A percentile compares a stretch with the other conserved stretches of the same genome.
Evolutionary conservation across 1,140 invertebrate genomes (phyloP).

Genomic region (Lordiphosa stackelbergi): DNA sequence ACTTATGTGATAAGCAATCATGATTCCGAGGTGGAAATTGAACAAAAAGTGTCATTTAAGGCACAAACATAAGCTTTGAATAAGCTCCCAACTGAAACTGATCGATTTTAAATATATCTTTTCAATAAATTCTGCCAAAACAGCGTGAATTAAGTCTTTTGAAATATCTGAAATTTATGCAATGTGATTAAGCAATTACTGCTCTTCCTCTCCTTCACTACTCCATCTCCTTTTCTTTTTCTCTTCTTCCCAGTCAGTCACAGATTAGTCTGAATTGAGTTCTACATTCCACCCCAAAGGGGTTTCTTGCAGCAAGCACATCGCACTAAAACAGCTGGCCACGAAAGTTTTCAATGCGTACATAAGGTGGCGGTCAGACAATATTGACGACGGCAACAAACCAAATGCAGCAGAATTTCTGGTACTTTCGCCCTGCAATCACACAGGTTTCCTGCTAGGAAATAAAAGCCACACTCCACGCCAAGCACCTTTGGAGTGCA

Average conservation of each 20-base stretch:
- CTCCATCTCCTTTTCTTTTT: not conserved
- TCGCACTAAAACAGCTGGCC: conserved; percentile 80
- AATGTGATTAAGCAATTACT: not conserved
- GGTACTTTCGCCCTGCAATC: conserved; percentile 79
- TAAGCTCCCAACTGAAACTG: too few species aligned
- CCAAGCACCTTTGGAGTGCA: conserved; percentile 25
- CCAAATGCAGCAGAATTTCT: conserved; percentile 77
- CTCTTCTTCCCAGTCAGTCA: conserved; percentile 68
- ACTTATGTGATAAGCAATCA: too few species aligned
- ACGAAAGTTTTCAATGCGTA: conserved; percentile 79
- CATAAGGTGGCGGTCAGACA: conserved; percentile 29
- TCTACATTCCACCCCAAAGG: conserved; percentile 64
- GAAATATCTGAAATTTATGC: conserved; percentile 1
- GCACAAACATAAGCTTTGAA: too few species aligned
- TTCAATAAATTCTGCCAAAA: too few species aligned
- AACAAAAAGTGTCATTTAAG: too few species aligned
- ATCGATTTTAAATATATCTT: too few species aligned
- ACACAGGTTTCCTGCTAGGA: conserved; percentile 79
- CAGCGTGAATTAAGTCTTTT: too few species aligned
- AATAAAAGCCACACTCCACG: conserved; percentile 60
- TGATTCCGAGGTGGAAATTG: too few species aligned
- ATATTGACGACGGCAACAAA: conserved; percentile 32
- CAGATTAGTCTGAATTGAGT: conserved; percentile 83
- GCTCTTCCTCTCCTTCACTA: not conserved
- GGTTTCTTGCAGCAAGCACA: conserved; percentile 78